Conservation (phyloP, 2,797 vertebrate species). For the Micrastur ruficollis region DNA sequence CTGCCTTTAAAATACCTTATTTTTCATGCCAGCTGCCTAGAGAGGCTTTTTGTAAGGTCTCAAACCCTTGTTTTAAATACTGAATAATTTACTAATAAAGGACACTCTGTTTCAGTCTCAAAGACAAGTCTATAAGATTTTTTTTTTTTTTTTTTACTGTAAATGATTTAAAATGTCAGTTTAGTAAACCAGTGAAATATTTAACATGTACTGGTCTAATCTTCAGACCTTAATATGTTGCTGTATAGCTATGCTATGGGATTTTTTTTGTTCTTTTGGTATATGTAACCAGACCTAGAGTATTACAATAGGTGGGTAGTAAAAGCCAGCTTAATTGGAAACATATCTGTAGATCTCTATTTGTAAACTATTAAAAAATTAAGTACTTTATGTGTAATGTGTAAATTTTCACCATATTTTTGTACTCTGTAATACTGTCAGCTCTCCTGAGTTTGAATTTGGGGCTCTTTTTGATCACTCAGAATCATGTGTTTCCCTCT, state of each 20-base stretch:
- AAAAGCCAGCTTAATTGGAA: conserved; percentile 80
- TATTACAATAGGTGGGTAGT: conserved; percentile 76
- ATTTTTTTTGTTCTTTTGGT: conserved; percentile 67
- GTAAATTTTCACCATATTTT: conserved; percentile 81
- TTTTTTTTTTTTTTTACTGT: conserved; percentile 68
- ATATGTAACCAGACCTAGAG: conserved; percentile 76
- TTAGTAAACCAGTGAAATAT: conserved; percentile 76
- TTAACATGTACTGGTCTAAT: conserved; percentile 74
- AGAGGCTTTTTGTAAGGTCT: conserved; percentile 69
- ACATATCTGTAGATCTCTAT: conserved; percentile 77
- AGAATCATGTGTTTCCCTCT: conserved; percentile 73
- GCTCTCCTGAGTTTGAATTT: conserved; percentile 74
- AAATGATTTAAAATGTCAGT: conserved; percentile 75
- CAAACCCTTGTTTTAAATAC: conserved; percentile 66
- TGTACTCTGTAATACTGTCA: conserved; percentile 77
- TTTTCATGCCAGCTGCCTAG: conserved; percentile 54
- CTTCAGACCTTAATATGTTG: conserved; percentile 73
- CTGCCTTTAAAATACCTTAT: conserved; percentile 51
- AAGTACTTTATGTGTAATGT: conserved; percentile 77
- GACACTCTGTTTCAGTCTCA: conserved; percentile 73
- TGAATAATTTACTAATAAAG: conserved; percentile 75
- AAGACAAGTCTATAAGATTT: conserved; percentile 75
- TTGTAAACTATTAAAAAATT: conserved; percentile 78
- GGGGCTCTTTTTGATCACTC: conserved; percentile 73
- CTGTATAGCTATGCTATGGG: conserved; percentile 73